A percentile compares a stretch with the other conserved stretches of the same genome.
Conservation (phyloP, 2,797 vertebrate species). For the Cyprinella venusta region DNA sequence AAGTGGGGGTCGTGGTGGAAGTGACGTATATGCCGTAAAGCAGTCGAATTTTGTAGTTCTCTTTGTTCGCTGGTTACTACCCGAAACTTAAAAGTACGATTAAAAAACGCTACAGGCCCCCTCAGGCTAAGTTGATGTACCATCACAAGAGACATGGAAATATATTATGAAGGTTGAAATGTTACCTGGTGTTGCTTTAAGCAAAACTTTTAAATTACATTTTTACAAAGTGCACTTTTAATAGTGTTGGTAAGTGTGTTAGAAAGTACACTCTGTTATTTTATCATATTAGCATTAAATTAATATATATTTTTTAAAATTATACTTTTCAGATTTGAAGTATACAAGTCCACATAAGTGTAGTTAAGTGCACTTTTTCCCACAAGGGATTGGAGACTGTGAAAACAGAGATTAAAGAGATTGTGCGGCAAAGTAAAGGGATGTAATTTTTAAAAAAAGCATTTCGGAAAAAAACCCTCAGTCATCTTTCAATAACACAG, state of each 20-base stretch:
- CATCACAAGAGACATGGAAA: no score
- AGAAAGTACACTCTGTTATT: background rate
- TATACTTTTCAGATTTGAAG: background rate
- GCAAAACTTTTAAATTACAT: background rate
- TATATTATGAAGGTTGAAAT: no score
- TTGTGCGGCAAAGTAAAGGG: constrained; percentile 36
- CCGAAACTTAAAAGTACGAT: no score
- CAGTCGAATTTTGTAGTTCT: no score
- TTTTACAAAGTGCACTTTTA: background rate
- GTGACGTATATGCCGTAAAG: no score
- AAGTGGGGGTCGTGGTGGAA: no score
- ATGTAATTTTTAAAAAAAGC: constrained; percentile 71
- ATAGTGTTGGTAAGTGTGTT: background rate
- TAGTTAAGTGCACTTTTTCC: background rate
- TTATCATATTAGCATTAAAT: background rate
- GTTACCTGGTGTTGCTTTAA: background rate
- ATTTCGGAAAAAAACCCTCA: constrained; percentile 69
- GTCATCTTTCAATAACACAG: constrained; percentile 76
- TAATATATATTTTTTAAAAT: no score
- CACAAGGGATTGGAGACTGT: background rate
- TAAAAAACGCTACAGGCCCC: no score
- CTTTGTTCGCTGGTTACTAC: no score
- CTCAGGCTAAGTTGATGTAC: no score
- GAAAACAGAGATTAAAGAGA: constrained; percentile 14
- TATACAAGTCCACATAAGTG: background rate